Evolutionary conservation across 2,797 vertebrate species (phyloP), one percentile per base, ranked within the genome.

Genomic region (Mormyrus hasselquistii): DNA sequence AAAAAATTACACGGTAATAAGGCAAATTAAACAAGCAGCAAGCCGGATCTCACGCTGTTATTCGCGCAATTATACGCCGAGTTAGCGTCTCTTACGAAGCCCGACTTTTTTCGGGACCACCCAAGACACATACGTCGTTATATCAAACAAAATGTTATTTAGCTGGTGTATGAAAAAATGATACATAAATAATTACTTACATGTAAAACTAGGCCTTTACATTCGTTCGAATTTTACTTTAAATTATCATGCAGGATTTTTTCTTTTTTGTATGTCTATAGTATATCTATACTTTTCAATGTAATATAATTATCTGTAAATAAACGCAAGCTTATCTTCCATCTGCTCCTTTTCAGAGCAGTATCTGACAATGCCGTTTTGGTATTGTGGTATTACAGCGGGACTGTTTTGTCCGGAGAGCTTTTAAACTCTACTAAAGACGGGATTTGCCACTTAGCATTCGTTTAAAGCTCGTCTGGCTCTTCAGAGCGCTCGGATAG

Each of bases 401-500:
- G 14, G 89, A 3, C 59, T 49, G 87, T 55, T 89, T 88, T 44
- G 83, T 85, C 49, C 73, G 85, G 82, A 34, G 50, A 86, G 55
- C 86, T 89, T 89, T 34, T 91, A 91, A 88, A 87, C 90, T 83
- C 88, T 87, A 86, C 41, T 9, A 49, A 25, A 69, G 84, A 6
- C 49, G 85, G 90, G 57, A 82, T 89, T 91, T 90, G 88, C 88
- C 88, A 89, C 89, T 91, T 90, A 89, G 82, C 88, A 89, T 91
- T 90, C 90, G 89, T 93, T 93, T 93, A 92, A 92, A 92, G 92
- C 92, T 91, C 89, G 91, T 93, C 92, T 94, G 76, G 83, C 79
- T 90, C 89, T 94, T 94, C 92, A 90, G 84, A 89, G 88, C 92
- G 94, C 93, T 73, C 92, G 90, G 90, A 91, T 94, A 92, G 59